These are phyloP conservation scores for Leucophora obtusa DNA, from an alignment of 2,888 invertebrate genomes.

Conservation along the genomic window DNA sequence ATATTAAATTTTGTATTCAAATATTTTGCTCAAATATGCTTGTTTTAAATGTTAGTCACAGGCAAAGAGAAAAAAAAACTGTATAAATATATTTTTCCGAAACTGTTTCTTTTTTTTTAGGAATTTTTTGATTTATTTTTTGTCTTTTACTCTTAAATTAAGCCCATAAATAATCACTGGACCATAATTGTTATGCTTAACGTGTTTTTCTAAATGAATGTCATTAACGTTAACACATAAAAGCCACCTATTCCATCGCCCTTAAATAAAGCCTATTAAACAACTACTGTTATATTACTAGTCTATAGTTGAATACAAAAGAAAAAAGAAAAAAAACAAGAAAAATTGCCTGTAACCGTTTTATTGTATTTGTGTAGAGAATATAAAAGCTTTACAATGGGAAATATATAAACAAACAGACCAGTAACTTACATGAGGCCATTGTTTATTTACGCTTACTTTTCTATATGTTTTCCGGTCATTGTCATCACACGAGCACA, in stretches of 20 bases:
- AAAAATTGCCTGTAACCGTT: constrained; percentile 60
- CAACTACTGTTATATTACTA: constrained; percentile 9
- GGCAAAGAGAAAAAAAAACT: too few species aligned
- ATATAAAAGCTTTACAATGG: constrained; percentile 14
- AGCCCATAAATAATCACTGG: constrained; percentile 54
- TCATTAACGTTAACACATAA: constrained; percentile 61
- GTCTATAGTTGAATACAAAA: neutral
- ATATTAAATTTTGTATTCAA: too few species aligned
- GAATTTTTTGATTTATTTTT: constrained; percentile 12
- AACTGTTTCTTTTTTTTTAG: neutral
- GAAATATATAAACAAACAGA: neutral
- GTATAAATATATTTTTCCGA: neutral
- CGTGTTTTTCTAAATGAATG: constrained; percentile 60
- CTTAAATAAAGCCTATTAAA: constrained; percentile 2
- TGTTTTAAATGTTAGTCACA: too few species aligned
- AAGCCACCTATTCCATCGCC: neutral
- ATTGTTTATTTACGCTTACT: constrained; percentile 58
- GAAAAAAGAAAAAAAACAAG: constrained; percentile 12
- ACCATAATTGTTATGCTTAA: constrained; percentile 58
- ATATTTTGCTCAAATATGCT: too few species aligned
- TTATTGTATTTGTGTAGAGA: constrained; percentile 34
- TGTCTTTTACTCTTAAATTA: neutral
- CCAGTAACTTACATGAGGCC: constrained; percentile 5
- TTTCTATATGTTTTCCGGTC: constrained; percentile 59
- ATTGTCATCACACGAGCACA: constrained; percentile 51